Base-by-base conservation (phyloP, 2,888 invertebrate genomes). In the Drosophila neoperkinsi region DNA sequence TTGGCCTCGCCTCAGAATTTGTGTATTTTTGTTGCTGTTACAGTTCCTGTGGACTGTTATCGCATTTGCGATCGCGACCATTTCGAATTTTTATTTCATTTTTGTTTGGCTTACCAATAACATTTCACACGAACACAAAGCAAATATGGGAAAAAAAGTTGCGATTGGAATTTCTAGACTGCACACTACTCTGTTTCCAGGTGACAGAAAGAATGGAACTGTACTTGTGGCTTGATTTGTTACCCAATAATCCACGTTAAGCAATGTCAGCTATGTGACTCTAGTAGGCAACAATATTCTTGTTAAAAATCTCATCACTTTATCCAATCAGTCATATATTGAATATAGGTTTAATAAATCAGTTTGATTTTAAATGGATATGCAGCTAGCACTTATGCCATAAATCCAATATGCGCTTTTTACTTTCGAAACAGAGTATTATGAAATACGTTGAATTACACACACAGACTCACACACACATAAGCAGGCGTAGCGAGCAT, bases 21-120 rank as follows among this genome's bases (percentile, higher is more conserved):
- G 34, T 52, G 38, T 38, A 55, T 13, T 34, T 52, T 41, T 18
- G 38, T 31, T 57, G 38, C 49, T 59, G 34, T 46, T 51, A 55
- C 66, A 61, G 66, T 61, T 69, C 36, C 30, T 63, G 62, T 57
- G 30, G 64, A 43, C 66, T 70, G 75, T 81, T 86, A 86, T 88
- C 86, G 81, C 79, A 82, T 82, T 82, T 75, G 70, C 75, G 60
- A 77, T 74, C 66, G 43, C 51, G 52, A 59, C 50, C 62, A 71
- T 73, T 71, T 80, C 76, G 68, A 82, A 81, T 88, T 79, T 86
- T 84, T 88, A 81, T 84, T 82, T 78, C 72, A 69, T 77, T 81
- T 74, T 69, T 58, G 53, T 55, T 49, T 41, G 72, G 81, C 74
- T 81, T 74, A 74, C 61, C 75, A 65, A 83, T 74, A 81, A 71